Base-by-base conservation (phyloP, 2,113 vertebrate species). In the Condylura cristata region DNA sequence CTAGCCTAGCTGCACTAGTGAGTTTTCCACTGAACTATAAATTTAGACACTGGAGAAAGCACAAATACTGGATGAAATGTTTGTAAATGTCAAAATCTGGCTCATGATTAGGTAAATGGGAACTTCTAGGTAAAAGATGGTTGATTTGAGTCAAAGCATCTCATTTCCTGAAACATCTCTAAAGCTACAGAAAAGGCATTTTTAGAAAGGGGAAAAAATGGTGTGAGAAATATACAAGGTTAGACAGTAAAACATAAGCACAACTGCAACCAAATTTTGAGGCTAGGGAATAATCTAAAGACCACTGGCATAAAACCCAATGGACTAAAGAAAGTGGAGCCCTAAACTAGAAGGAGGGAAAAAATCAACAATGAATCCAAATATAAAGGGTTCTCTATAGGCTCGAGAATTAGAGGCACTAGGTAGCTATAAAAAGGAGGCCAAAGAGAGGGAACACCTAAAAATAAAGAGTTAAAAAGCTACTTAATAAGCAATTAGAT, bases 81-180 rank as follows among this genome's bases (percentile, higher is more conserved):
- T 85, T 89, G 79, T 48, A 53, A 75, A 89, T 48, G 89, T 46
- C 63, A 87, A 95, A 76, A 83, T 86, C 30, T 51, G 24, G 34
- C 30, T 91, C 85, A 84, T 7, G 14, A 91, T 85, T 58, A 93
- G 37, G 89, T 74, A 74, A 94, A 82, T 30, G 89, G 61, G 22
- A 86, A 80, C 63, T 88, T 82, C 11, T 66, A 82, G 74, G 75
- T 81, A 86, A 65, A 85, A 90, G 37, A 93, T 48, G 32, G 32
- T 44, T 95, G 18, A 5, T 85, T 6, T 75, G 46, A 91, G 84
- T 37, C 60, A 85, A 91, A 82, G 44, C 9, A 39, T 51, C 34
- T 86, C 26, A 80, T 94, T 39, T 86, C 65, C 39, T 39, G 3
- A 81, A 95, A 96, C 10, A 7, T 41, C 68, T 92, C 39, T 76